These are phyloP conservation scores for Uropetala carovei DNA, from an alignment of 2,888 invertebrate species.

Conservation along the genomic window DNA sequence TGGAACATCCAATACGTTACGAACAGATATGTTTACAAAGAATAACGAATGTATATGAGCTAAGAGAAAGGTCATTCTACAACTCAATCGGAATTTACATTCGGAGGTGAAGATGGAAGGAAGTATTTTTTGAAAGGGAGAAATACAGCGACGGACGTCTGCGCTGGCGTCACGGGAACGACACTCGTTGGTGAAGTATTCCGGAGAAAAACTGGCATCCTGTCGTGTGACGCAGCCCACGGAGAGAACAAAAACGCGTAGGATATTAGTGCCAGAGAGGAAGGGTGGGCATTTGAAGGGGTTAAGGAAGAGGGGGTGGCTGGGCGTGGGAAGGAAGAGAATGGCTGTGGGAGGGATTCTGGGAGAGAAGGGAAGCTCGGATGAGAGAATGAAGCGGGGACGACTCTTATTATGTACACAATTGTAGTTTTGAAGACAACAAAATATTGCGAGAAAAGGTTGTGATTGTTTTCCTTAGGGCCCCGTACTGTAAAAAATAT, in stretches of 20 bases:
- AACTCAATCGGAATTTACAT: neutral
- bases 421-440: neutral
- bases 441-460: too few relatives aligned
- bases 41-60: too few relatives aligned
- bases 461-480: too few relatives aligned
- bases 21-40: too few relatives aligned
- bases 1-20: too few relatives aligned
- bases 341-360: neutral
- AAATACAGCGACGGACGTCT: neutral
- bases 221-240: neutral
- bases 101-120: neutral
- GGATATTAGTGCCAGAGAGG: constrained; percentile 15
- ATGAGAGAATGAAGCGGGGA: neutral
- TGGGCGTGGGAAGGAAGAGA: constrained; percentile 13
- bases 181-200: neutral
- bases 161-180: neutral
- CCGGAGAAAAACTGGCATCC: constrained; percentile 26
- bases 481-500: too few relatives aligned
- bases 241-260: constrained; percentile 2
- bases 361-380: neutral
- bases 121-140: neutral
- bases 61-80: too few relatives aligned
- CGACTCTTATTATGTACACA: neutral
- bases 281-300: neutral
- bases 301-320: neutral